Conservation (phyloP, 2,888 invertebrate species). For the Agrenia bidenticulata region DNA sequence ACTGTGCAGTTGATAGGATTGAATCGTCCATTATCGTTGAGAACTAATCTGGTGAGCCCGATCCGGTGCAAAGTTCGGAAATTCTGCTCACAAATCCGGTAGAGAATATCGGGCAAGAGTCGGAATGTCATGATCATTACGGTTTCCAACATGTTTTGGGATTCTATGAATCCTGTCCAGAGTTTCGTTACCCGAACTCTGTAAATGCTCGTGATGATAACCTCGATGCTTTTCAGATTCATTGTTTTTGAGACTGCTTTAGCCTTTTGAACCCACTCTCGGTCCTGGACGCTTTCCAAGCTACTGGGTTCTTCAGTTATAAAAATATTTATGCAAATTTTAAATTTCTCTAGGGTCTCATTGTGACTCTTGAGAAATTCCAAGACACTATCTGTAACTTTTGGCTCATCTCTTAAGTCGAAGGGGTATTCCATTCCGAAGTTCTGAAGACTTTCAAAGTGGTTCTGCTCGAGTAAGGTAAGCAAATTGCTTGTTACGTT, state of each 20-base stretch:
- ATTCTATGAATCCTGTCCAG: constrained; percentile 26
- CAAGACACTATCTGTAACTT: constrained; percentile 10
- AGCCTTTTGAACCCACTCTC: constrained; percentile 20
- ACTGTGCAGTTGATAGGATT: constrained; percentile 18
- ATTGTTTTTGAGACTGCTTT: constrained; percentile 20
- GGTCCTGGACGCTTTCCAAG: constrained; percentile 20
- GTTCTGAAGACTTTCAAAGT: constrained; percentile 15
- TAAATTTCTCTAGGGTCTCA: constrained; percentile 7
- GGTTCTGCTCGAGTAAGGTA: constrained; percentile 10
- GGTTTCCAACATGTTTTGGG: constrained; percentile 19
- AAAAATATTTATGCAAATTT: constrained; percentile 26
- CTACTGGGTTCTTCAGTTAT: constrained; percentile 14
- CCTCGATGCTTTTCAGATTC: constrained; percentile 21
- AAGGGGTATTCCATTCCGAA: constrained; percentile 29
- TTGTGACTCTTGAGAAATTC: constrained; percentile 20
- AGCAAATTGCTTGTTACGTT: constrained; percentile 21
- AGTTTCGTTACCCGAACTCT: constrained; percentile 23
- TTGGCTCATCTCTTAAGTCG: constrained; percentile 24
- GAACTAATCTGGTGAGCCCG: constrained; percentile 20
- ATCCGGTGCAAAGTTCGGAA: constrained; percentile 1
- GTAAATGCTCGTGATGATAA: constrained; percentile 27
- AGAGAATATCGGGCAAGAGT: constrained; percentile 7
- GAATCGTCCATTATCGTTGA: constrained; percentile 4
- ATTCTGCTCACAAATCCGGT: constrained; percentile 22
- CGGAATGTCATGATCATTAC: constrained; percentile 21